Evolutionary conservation across 2,113 vertebrate genomes (phyloP), one percentile per base, ranked within the genome.

Genomic region (Cardinalis cardinalis): DNA sequence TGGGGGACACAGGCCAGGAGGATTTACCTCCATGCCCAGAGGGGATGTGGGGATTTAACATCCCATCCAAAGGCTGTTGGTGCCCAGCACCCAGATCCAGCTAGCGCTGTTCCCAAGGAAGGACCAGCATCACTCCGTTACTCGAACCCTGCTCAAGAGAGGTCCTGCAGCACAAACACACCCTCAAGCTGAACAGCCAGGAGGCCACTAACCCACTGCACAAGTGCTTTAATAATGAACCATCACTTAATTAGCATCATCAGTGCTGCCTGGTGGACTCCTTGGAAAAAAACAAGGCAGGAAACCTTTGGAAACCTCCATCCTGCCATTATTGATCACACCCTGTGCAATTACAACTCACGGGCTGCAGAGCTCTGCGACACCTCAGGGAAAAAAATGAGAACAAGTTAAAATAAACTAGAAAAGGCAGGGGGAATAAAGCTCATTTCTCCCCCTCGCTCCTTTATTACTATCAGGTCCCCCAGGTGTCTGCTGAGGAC

Each of bases 161-260:
- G 32, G n/a, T 55, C 74, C 87, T 23, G 40, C 32, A 64, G 68
- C 78, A 65, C 60, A 68, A 34, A 32, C 80, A 59, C 15, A 10
- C 25, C 43, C 36, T 40, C 4, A 0, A 59, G 73, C 28, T 71
- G 40, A 24, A 19, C 2, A 1, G 70, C 19, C 82, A 87, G 52
- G n/a, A 89, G 72, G 86, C 75, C 66, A 16, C 82, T 68, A 81
- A 92, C 83, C 80, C 25, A 12, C 89, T 60, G 60, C 20, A 32
- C 69, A 61, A 81, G 75, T 48, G 66, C 60, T 96, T 89, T 77
- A 71, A 87, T 93, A 94, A 96, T 88, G 75, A 97, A 79, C 90
- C 66, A 44, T 19, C 66, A 34, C 70, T 94, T 95, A 93, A 95
- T 96, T 95, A 96, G 87, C 90, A 68, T 17, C 24, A 12, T 34